A percentile compares a stretch with the other conserved stretches of the same genome.
Conservation (phyloP, 2,888 invertebrate genomes). For the Erebia palarica region DNA sequence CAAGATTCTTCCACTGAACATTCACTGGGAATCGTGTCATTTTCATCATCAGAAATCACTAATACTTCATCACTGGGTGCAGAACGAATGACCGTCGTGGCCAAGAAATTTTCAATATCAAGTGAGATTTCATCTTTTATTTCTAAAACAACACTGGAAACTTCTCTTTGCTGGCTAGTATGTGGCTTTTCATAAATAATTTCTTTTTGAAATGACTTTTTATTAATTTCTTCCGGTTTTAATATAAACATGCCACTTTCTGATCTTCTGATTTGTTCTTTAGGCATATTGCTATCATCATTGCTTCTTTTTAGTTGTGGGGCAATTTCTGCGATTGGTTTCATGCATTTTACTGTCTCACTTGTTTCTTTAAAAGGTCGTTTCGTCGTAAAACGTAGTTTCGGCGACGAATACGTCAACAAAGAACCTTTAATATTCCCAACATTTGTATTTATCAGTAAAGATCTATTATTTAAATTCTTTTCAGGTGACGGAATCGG, state of each 20-base stretch:
- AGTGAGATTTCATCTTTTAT: slow-evolving; percentile 35
- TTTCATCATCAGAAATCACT: slow-evolving; percentile 52
- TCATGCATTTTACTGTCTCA: background rate
- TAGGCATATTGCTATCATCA: slow-evolving; percentile 26
- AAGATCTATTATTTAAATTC: slow-evolving; percentile 17
- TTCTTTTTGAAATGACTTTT: slow-evolving; percentile 47
- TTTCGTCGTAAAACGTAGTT: background rate
- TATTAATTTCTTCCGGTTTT: slow-evolving; percentile 76
- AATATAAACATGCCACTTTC: slow-evolving; percentile 64
- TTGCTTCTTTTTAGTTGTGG: slow-evolving; percentile 57
- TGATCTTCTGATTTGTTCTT: slow-evolving; percentile 39
- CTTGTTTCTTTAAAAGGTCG: background rate
- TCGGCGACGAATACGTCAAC: background rate
- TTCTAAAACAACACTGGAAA: slow-evolving; percentile 15
- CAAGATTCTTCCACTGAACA: slow-evolving; percentile 29
- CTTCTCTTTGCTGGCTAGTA: background rate
- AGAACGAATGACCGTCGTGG: slow-evolving; percentile 45
- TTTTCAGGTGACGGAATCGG: slow-evolving; percentile 32
- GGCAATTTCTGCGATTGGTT: slow-evolving; percentile 52
- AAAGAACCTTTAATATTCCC: background rate
- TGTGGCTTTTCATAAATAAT: background rate
- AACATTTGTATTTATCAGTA: slow-evolving; percentile 18
- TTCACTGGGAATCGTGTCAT: slow-evolving; percentile 19
- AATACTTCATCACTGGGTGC: slow-evolving; percentile 44
- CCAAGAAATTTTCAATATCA: slow-evolving; percentile 60